Conservation (phyloP, 2,888 invertebrate species). For the Ptycholaimellus sp. region DNA sequence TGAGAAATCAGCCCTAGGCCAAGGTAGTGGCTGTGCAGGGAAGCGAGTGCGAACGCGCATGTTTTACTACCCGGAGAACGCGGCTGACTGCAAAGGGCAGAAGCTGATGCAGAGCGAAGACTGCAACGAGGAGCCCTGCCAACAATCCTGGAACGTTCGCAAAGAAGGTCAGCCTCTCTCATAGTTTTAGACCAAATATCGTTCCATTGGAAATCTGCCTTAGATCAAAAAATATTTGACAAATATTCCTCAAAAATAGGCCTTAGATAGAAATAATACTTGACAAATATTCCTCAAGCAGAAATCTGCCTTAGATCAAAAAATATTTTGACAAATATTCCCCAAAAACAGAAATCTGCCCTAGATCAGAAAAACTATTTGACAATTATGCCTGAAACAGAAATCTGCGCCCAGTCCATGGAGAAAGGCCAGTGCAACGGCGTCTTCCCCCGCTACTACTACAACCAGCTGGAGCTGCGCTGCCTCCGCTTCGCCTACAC, state of each 20-base stretch:
- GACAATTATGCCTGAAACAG: too few species aligned
- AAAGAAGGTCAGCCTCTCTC: conserved; percentile 21
- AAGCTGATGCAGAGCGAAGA: conserved; percentile 22
- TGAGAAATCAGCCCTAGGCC: too few species aligned
- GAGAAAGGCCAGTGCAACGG: conserved; percentile 68
- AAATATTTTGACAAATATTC: too few species aligned
- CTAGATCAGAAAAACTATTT: too few species aligned
- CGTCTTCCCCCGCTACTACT: conserved; percentile 62
- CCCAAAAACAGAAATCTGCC: too few species aligned
- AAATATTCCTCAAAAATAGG: too few species aligned
- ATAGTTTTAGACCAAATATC: too few species aligned
- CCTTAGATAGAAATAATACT: too few species aligned
- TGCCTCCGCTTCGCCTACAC: conserved; percentile 57
- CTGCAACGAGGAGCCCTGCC: conserved; percentile 19
- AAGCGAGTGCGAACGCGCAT: conserved; percentile 37
- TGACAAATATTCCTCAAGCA: too few species aligned
- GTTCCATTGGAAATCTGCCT: too few species aligned
- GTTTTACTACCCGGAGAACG: conserved; percentile 23
- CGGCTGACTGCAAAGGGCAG: conserved; percentile 11
- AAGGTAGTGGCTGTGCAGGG: not conserved
- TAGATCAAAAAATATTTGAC: too few species aligned
- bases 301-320: too few species aligned
- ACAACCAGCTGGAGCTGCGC: conserved; percentile 41
- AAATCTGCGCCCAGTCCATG: conserved; percentile 52
- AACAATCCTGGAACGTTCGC: conserved; percentile 16